Evolutionary conservation across 2,797 vertebrate species (phyloP), one percentile per base, ranked within the genome.

Genomic region (Crypturellus tataupa): DNA sequence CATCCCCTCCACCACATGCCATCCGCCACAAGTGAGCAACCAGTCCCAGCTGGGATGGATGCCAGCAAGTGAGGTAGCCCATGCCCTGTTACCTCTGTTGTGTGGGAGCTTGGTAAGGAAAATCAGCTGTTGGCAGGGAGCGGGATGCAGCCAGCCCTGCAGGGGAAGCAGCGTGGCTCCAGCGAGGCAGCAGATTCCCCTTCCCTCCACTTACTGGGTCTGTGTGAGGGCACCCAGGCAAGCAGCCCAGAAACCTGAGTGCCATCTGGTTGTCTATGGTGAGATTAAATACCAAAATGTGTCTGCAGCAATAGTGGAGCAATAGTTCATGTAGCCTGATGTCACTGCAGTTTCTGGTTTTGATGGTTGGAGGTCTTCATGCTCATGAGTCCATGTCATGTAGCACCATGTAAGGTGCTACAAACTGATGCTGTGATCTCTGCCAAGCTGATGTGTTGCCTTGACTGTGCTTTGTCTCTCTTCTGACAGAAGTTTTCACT

Each of bases 321-420:
- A 75, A 23, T 31, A 17, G 37, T 46, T 24, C 9, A 18, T 46
- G 44, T 18, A 46, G 9, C 33, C 40, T 49, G 7, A 0, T 62
- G 70, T 12, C 13, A 9, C 20, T 60, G 21, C 8, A 9, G 12
- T 60, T 89, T 31, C 63, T 47, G 35, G 5, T 84, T 56, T 56
- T 67, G 51, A 31, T 69, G 6, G 35, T n/a, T 29, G 18, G 19
- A 72, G 35, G 12, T 44, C 40, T 62, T 49, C 0, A 0, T 37
- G 29, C n/a, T 69, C 0, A 0, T 64, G 53, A 42, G 29, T 1
- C 0, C n/a, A 13, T 1, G 0, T 39, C 27, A 23, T 56, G 44
- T 31, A 18, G 13, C 29, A 51, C n/a, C 2, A 0, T 5, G 42
- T 44, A 24, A 33, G 42, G 39, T n/a, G n/a, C n/a, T n/a, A n/a